Percentiles rank a stretch among this genome's conserved stretches.
Conservation (phyloP, 2,113 vertebrate species). For the Pteruthius melanotis region DNA sequence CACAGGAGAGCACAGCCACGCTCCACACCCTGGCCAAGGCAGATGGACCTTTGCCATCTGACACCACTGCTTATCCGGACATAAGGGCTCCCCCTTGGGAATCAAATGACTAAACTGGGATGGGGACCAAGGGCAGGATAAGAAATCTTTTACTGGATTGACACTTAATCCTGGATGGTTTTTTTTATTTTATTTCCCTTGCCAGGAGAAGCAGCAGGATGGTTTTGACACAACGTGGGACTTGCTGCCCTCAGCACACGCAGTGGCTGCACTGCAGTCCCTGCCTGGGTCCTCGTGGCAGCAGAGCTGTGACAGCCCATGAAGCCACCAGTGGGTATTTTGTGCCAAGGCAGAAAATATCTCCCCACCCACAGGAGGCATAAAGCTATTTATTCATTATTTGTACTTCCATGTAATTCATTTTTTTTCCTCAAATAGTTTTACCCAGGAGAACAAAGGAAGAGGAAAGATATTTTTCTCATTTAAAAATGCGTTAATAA, state of each 20-base stretch:
- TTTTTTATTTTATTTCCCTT: not conserved
- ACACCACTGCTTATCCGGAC: no score
- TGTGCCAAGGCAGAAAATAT: not conserved
- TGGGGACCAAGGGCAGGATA: not conserved
- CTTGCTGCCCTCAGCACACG: not conserved
- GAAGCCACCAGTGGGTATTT: not conserved
- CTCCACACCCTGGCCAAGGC: not conserved
- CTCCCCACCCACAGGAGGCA: not conserved
- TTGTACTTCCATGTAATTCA: not conserved
- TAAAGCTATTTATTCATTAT: not conserved
- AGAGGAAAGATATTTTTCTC: not conserved
- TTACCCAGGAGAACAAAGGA: not conserved
- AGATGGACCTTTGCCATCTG: accelerated
- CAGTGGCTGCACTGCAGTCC: not conserved
- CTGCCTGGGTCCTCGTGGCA: not conserved
- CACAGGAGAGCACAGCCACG: not conserved
- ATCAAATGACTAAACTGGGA: not conserved
- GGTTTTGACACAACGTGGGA: not conserved
- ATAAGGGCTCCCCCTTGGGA: not conserved
- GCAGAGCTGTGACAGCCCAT: not conserved
- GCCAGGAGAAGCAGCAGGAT: not conserved
- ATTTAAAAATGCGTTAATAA: not conserved
- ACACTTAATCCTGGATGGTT: not conserved
- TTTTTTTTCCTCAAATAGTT: not conserved
- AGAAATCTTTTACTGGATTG: not conserved